Conservation (phyloP, 1,140 invertebrate genomes). For the Neomicropteryx cornuta region DNA sequence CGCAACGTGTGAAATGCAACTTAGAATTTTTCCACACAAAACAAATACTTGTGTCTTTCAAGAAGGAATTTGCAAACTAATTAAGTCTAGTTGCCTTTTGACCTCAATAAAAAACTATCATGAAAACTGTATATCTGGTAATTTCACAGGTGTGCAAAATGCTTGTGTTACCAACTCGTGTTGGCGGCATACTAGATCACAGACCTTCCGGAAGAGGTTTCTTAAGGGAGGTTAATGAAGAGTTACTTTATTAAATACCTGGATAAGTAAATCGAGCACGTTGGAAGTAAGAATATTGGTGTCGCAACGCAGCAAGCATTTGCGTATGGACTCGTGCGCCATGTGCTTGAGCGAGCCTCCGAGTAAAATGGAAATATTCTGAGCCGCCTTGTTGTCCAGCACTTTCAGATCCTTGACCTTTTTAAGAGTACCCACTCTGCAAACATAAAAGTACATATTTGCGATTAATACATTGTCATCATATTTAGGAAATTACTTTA, state of each 20-base stretch:
- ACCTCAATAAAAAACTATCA: too few relatives aligned
- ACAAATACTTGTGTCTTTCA: too few relatives aligned
- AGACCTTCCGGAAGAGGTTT: too few relatives aligned
- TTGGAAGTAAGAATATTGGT: conserved; percentile 70
- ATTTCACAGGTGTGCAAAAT: too few relatives aligned
- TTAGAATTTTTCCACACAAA: too few relatives aligned
- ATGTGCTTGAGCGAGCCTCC: conserved; percentile 85
- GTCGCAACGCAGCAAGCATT: conserved; percentile 76
- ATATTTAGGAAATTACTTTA: not conserved
- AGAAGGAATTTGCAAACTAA: too few relatives aligned
- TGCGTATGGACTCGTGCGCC: conserved; percentile 74
- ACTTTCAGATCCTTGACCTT: conserved; percentile 88
- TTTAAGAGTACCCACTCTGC: conserved; percentile 55
- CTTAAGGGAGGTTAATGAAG: too few relatives aligned
- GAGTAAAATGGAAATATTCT: conserved; percentile 89
- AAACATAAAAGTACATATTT: conserved; percentile 13
- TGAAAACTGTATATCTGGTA: too few relatives aligned
- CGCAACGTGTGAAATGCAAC: too few relatives aligned
- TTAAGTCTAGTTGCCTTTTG: too few relatives aligned
- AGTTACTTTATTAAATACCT: conserved; percentile 31
- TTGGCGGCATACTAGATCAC: too few relatives aligned
- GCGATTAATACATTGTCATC: conserved; percentile 1
- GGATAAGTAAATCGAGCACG: conserved; percentile 72
- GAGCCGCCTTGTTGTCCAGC: conserved; percentile 83
- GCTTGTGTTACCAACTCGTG: too few relatives aligned